Base-by-base conservation (phyloP, 23 tunicate species). In the Styela clava region DNA sequence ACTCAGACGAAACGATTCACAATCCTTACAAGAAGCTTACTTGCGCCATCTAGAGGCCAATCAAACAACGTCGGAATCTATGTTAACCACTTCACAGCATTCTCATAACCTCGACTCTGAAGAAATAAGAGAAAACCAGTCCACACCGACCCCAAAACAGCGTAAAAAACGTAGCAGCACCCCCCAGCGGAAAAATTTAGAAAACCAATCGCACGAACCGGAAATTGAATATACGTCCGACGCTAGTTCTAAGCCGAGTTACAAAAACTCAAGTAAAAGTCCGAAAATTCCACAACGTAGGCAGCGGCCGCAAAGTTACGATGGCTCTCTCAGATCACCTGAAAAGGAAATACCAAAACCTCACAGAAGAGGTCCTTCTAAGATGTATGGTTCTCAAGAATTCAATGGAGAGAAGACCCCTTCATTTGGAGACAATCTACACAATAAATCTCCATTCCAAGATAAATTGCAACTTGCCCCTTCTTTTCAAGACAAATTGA, bases 21-120 rank as follows among this genome's bases (percentile, higher is more conserved):
- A 33, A 26, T 33, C 77, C 5, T 71, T 71, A 34, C 77, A 30
- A 32, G 34, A 71, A 29, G 77, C 77, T 33, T 71, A 71, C 77
- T 34, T 28, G 23, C 35, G 77, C 37, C 77, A 71, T 71, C 34
- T 71, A 71, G 77, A 26, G 34, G 77, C 77, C 12, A 71, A 44
- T 44, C 56, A 44, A 44, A 44, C 56, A 44, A 44, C 56, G 12
- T 44, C 56, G 12, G 56, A 44, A 44, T 44, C 56, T 44, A 12
- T 44, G 56, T 12, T 44, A 44, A 44, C 9, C 56, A 44, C 56
- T 12, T 44, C 56, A 44, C 56, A 44, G 12, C 12, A 5, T 44
- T 44, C 56, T 12, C 56, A 44, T 44, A 44, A 7, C 56, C 12
- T 12, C 7, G 12, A 44, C 56, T 12, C 56, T 7, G 12, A 7